Evolutionary conservation across 1,140 invertebrate genomes (phyloP).

Genomic region (Venturia canescens): DNA sequence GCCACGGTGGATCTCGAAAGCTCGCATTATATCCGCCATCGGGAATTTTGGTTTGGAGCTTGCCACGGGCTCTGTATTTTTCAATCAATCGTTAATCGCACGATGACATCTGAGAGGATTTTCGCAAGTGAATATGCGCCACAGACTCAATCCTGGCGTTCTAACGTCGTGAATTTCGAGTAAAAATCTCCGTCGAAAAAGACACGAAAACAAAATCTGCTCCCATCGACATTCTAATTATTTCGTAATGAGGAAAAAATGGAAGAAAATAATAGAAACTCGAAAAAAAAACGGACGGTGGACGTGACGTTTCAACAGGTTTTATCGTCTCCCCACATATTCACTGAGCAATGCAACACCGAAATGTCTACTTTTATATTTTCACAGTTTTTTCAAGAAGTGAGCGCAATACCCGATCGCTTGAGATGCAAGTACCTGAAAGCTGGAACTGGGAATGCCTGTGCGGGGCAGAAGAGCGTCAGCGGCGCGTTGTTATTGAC

Average conservation of each 20-base stretch:
- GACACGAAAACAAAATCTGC: too few relatives aligned
- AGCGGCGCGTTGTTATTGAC: conserved; percentile 76
- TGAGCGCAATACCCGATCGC: conserved; percentile 72
- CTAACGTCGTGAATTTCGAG: too few relatives aligned
- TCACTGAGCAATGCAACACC: too few relatives aligned
- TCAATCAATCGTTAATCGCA: conserved; percentile 8
- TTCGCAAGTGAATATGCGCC: too few relatives aligned
- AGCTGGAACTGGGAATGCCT: conserved; percentile 81
- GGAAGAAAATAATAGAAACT: conserved; percentile 24
- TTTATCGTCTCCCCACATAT: too few relatives aligned
- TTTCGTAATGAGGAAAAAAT: too few relatives aligned
- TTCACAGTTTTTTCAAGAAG: background rate
- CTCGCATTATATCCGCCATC: conserved; percentile 56
- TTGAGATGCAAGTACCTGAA: conserved; percentile 77
- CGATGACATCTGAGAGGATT: too few relatives aligned
- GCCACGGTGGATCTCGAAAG: conserved; percentile 63
- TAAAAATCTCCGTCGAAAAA: too few relatives aligned
- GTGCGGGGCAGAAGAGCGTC: conserved; percentile 81
- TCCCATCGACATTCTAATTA: too few relatives aligned
- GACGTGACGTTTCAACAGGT: too few relatives aligned
- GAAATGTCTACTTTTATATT: background rate
- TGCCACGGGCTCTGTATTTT: conserved; percentile 70
- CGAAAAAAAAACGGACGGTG: too few relatives aligned
- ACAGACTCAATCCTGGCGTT: too few relatives aligned
- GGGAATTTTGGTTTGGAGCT: conserved; percentile 70